Evolutionary conservation across 2,113 vertebrate species (phyloP), one percentile per base, ranked within the genome.

Genomic region (Salvelinus namaycush): DNA sequence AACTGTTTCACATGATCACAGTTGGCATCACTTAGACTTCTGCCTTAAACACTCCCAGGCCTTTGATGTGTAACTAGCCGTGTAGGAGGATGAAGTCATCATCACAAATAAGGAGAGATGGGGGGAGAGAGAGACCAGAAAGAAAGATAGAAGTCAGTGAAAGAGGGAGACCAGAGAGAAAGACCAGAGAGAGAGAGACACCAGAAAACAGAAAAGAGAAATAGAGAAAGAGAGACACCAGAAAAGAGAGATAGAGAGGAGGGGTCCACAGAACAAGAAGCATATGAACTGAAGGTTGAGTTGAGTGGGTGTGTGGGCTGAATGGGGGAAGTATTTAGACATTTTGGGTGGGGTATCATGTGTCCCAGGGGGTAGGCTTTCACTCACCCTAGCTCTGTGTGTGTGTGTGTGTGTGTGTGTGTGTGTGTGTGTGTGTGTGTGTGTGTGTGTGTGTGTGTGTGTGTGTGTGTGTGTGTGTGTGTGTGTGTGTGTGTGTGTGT

Each of bases 301-400:
- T 20, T 14, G 13, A 57, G 65, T 60, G 39, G 29, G 70, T 70
- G 69, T 69, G 75, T 70, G 3, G 54, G 54, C 65, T 51, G 18
- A 44, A 44, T 39, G 54, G 64, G 65, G 67, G 69, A 72, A 80
- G 70, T 14, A 73, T 82, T 70, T 34, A 67, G 72, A 73, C 59
- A 44, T 60, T 13, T 59, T 77, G 3, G 13, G 39, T 29, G 49
- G 39, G 14, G 70, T 75, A 79, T 80, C 68, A 66, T 29, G 76
- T 79, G 70, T 78, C 79, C 51, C 14, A 72, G 29, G 49, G 48
- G 14, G 14, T 74, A 76, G 39, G 68, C 75, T 77, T 51, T 64
- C 73, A 59, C 27, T 64, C 39, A 57, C 54, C 54, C 54, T 57
- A 20, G 54, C 54, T 57, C 18, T 20, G 9, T 44, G 39, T 44